A percentile compares a stretch with the other conserved stretches of the same genome.
Conservation (phyloP, 2,888 invertebrate genomes). For the Tachina lurida region DNA sequence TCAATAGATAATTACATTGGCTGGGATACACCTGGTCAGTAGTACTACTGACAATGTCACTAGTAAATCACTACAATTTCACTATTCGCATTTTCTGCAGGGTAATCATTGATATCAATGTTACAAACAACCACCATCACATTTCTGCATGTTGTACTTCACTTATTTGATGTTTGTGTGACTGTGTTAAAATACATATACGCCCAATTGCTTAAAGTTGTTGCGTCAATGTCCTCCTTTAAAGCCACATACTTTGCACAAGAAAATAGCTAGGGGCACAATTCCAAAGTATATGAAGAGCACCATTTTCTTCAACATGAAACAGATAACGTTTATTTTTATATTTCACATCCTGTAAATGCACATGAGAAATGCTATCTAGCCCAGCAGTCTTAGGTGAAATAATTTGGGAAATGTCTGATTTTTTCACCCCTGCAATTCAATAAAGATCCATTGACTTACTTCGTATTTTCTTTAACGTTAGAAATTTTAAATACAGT, state of each 20-base stretch:
- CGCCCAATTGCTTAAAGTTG: conserved; percentile 63
- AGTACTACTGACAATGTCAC: no score
- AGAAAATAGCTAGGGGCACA: conserved; percentile 39
- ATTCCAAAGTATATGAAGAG: conserved; percentile 50
- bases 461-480: no score
- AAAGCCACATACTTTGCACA: conserved; percentile 56
- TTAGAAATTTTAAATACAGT: no score
- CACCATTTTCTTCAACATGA: conserved; percentile 52
- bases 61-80: no score
- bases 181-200: conserved; percentile 32
- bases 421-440: neutral
- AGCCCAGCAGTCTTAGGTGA: conserved; percentile 4
- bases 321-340: conserved; percentile 67
- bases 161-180: neutral
- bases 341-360: conserved; percentile 49
- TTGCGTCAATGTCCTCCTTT: conserved; percentile 69
- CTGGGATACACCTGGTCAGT: no score
- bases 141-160: conserved; percentile 5
- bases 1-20: no score
- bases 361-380: neutral
- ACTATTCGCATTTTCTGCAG: no score
- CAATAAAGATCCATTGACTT: no score
- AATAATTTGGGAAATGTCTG: neutral
- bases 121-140: conserved; percentile 32
- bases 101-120: conserved; percentile 20